phyloP scores from a whole-genome alignment of 1,140 invertebrate genomes.

The Leucophenga varia region DNA sequence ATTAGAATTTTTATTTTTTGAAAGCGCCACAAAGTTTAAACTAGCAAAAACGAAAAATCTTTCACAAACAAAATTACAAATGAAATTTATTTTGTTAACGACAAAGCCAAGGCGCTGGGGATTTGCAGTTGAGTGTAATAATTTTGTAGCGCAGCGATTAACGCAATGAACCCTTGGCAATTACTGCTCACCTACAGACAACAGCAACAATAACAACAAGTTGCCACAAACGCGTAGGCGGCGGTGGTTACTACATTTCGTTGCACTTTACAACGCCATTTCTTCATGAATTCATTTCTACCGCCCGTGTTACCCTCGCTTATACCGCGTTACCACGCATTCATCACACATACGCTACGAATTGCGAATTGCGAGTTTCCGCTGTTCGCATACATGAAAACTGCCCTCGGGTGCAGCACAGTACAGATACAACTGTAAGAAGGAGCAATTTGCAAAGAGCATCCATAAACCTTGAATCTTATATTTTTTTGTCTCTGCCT shows the following conservation, averaged over 20 bases:
- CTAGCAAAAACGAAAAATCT: too few species aligned
- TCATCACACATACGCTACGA: slow-evolving; percentile 47
- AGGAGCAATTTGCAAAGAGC: slow-evolving; percentile 8
- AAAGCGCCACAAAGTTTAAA: too few species aligned
- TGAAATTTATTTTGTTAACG: too few species aligned
- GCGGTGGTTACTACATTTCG: slow-evolving; percentile 26
- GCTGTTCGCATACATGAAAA: background rate
- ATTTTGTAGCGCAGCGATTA: too few species aligned
- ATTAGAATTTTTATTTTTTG: too few species aligned
- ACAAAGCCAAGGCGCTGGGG: too few species aligned
- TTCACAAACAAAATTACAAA: too few species aligned
- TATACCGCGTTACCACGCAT: too few species aligned
- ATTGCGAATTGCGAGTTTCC: slow-evolving; percentile 27
- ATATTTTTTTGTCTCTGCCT: background rate
- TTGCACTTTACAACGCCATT: slow-evolving; percentile 2
- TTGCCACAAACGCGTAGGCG: slow-evolving; percentile 7
- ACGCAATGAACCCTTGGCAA: too few species aligned
- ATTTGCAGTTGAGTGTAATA: too few species aligned
- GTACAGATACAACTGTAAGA: too few species aligned
- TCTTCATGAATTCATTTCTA: background rate
- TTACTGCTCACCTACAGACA: too few species aligned
- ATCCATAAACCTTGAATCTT: background rate
- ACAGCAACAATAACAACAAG: slow-evolving; percentile 10
- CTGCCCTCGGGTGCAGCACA: slow-evolving; percentile 11
- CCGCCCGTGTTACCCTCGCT: slow-evolving; percentile 17